Evolutionary conservation across 2,888 invertebrate genomes (phyloP), one percentile per base, ranked within the genome.

Genomic region (Plagodis dolabraria): DNA sequence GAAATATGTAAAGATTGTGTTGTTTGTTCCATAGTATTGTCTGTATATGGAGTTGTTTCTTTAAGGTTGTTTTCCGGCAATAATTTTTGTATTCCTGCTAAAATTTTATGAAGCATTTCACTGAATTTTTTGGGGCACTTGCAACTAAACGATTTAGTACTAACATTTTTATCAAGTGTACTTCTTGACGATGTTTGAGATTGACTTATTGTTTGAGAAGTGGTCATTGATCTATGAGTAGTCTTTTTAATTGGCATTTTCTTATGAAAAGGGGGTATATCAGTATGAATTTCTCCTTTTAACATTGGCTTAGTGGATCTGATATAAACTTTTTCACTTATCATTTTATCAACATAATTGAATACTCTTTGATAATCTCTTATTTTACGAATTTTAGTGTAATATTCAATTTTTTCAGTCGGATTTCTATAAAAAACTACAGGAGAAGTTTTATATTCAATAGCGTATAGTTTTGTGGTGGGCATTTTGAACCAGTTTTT

Each of bases 281-380:
- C 71, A 8, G 72, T 63, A 8, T 50, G 47, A 42, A 61, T 50
- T 57, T 74, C 69, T 46, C 54, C 67, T 47, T 67, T 75, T 38
- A 56, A 40, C 71, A 69, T 76, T 40, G 74, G 65, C 48, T 68
- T 65, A 5, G 75, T 79, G 2, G 77, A 70, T 35, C 72, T 73
- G 44, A 70, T 63, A 22, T 73, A 70, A 34, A 77, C 75, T 72
- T 74, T 87, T 8, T 83, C 83, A 54, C 65, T 82, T 22, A 85
- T 80, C 84, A 88, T 88, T 77, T 87, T 88, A 59, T 88, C 82
- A 2, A 90, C 76, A 65, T 87, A 88, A 50, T 84, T 83, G 53
- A 85, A 71, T n/a, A 87, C 79, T 68, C 85, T 79, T 67, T 87
- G 74, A 57, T 88, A 85, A 50, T 88, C 83, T 69, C 84, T 84